phyloP scores from a whole-genome alignment of 1,140 invertebrate genomes.

The Neodiprion virginianus region DNA sequence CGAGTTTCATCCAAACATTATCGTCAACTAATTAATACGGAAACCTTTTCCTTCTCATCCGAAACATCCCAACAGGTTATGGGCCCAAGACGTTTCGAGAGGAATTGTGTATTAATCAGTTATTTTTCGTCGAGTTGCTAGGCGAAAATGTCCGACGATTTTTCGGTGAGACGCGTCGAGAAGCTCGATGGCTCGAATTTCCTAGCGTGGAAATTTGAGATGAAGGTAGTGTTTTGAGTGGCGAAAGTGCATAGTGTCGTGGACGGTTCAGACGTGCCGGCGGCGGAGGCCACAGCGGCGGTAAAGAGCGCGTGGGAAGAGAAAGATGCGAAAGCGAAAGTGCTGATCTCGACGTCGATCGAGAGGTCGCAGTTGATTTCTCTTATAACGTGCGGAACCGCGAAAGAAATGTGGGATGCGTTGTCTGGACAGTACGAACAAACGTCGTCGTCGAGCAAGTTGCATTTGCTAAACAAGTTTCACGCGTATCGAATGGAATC shows the following conservation, averaged over 20 bases:
- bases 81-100: conserved; percentile 20
- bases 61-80: conserved; percentile 19
- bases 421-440: conserved; percentile 25
- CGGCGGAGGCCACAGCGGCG: conserved; percentile 9
- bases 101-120: conserved; percentile 8
- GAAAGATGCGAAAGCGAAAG: conserved; percentile 25
- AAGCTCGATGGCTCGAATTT: conserved; percentile 15
- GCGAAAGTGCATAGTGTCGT: conserved; percentile 5
- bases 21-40: too few species aligned
- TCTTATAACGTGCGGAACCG: conserved; percentile 21
- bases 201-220: conserved; percentile 14
- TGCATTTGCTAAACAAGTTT: conserved; percentile 24
- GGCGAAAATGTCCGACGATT: conserved; percentile 13
- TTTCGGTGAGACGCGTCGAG: conserved; percentile 4
- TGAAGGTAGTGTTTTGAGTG: conserved; percentile 4
- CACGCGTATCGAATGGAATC: conserved; percentile 24
- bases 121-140: background rate
- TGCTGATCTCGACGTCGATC: conserved; percentile 23
- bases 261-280: background rate
- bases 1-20: too few species aligned
- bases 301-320: conserved; percentile 20
- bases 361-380: conserved; percentile 19
- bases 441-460: conserved; percentile 20
- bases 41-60: too few species aligned
- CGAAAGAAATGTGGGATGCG: conserved; percentile 28